Percentiles rank a stretch among this genome's conserved stretches.
These are phyloP conservation scores for Lamellibrachia satsuma DNA, from an alignment of 2,888 invertebrate species.

Conservation along the genomic window DNA sequence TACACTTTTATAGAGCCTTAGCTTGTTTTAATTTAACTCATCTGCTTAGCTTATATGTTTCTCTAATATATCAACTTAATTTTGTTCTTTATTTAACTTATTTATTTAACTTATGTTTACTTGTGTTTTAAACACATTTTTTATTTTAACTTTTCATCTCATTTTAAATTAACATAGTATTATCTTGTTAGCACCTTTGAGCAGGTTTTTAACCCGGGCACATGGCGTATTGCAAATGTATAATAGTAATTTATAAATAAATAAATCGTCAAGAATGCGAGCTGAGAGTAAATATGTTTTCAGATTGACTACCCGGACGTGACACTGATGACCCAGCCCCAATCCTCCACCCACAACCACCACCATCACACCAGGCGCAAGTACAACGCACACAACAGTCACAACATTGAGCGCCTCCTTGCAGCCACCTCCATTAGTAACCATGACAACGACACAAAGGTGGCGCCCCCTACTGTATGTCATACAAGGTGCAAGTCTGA, in stretches of 20 bases:
- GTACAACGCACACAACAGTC: neutral
- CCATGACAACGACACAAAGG: constrained; percentile 53
- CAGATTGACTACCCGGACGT: constrained; percentile 80
- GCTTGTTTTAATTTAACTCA: no score
- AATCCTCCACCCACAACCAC: constrained; percentile 38
- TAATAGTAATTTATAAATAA: neutral
- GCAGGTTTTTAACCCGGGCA: no score
- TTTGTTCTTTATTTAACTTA: no score
- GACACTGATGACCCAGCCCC: constrained; percentile 51
- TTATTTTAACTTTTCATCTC: no score
- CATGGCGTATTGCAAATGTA: neutral
- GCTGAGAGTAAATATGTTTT: constrained; percentile 48
- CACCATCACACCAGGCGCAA: constrained; percentile 13
- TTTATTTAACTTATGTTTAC: no score
- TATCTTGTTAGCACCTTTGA: no score
- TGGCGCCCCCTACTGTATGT: constrained; percentile 65
- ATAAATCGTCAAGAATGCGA: neutral
- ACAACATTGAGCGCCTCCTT: neutral
- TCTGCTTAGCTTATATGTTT: no score
- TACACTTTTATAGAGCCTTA: no score
- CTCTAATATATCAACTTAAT: no score
- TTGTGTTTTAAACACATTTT: no score
- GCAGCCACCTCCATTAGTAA: constrained; percentile 34
- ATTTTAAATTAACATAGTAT: no score
- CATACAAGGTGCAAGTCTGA: constrained; percentile 41